These are phyloP conservation scores for Cryptocheilus praepositus DNA, from an alignment of 2,888 invertebrate genomes.

Conservation along the genomic window DNA sequence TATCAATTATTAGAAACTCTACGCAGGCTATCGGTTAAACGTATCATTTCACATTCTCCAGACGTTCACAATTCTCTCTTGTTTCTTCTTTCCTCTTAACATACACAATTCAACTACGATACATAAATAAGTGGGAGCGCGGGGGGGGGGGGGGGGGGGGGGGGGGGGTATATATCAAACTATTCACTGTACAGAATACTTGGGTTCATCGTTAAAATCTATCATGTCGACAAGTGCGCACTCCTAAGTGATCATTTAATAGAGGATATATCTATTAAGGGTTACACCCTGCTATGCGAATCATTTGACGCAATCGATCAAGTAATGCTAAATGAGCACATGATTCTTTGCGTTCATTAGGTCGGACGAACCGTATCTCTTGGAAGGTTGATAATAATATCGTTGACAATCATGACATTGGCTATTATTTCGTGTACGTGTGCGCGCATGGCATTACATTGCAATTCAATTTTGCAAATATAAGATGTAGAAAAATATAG, in stretches of 20 bases:
- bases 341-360: slow-evolving; percentile 1
- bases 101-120: slow-evolving; percentile 21
- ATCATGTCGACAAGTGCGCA: too few species aligned
- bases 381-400: slow-evolving; percentile 20
- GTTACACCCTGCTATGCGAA: too few species aligned
- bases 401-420: slow-evolving; percentile 14
- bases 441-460: slow-evolving; percentile 11
- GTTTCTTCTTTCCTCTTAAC: neutral
- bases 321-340: slow-evolving; percentile 16
- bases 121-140: slow-evolving; percentile 31
- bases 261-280: too few species aligned
- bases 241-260: too few species aligned
- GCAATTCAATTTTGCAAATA: slow-evolving; percentile 18
- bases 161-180: slow-evolving; percentile 25
- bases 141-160: too few species aligned
- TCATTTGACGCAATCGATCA: neutral
- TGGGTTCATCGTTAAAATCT: slow-evolving; percentile 1
- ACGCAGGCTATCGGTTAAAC: slow-evolving; percentile 32
- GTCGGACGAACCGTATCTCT: slow-evolving; percentile 13
- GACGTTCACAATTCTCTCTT: slow-evolving; percentile 1
- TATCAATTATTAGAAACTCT: slow-evolving; percentile 51
- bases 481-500: slow-evolving; percentile 44
- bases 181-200: slow-evolving; percentile 31
- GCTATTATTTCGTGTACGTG: slow-evolving; percentile 23
- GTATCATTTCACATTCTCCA: slow-evolving; percentile 1